Evolutionary conservation across 2,797 vertebrate genomes (phyloP).

Genomic region (Vultur gryphus): DNA sequence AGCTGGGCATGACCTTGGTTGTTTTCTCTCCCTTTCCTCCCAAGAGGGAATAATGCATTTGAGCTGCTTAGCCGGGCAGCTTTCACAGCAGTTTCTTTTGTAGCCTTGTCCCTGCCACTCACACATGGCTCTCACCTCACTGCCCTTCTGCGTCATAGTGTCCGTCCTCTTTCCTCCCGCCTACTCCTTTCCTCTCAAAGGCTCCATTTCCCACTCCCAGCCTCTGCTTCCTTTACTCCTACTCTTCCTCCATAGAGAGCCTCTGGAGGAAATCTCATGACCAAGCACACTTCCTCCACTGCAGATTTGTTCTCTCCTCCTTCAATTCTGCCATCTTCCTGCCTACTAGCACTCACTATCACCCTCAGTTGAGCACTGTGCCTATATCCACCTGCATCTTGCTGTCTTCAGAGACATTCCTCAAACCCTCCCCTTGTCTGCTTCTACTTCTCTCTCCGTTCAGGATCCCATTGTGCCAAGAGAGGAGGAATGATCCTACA

Average conservation of each 20-base stretch:
- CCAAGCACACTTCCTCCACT: not conserved
- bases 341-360: not conserved
- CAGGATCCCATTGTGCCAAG: not conserved
- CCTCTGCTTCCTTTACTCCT: conserved; percentile 47
- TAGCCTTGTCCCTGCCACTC: not conserved
- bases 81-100: conserved; percentile 11
- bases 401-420: not conserved
- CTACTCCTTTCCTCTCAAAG: not conserved
- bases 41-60: not conserved
- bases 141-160: not conserved
- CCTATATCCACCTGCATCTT: not conserved
- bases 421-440: not conserved
- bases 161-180: not conserved
- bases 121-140: not conserved
- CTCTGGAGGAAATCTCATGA: conserved; percentile 20
- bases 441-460: not conserved
- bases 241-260: conserved; percentile 17
- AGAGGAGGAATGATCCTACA: not conserved
- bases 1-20: not conserved
- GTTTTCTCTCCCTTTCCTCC: conserved; percentile 9
- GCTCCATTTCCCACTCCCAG: not conserved
- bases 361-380: not conserved
- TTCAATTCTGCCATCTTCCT: not conserved
- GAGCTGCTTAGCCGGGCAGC: not conserved
- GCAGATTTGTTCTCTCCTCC: not conserved